These are phyloP conservation scores for Drosophila seguyi DNA, from an alignment of 1,140 invertebrate genomes.

Conservation along the genomic window DNA sequence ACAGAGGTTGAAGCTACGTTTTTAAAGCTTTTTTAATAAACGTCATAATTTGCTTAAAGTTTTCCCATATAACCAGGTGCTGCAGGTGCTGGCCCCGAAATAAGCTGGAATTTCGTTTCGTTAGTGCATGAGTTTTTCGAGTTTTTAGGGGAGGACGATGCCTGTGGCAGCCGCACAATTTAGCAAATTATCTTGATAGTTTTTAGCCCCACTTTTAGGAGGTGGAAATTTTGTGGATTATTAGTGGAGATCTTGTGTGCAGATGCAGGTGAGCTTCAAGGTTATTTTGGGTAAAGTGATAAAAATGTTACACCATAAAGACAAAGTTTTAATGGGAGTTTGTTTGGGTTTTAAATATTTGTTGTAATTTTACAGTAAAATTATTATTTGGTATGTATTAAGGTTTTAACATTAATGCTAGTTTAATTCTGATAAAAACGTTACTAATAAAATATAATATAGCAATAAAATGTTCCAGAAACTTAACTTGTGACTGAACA, in stretches of 20 bases:
- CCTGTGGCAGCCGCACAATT: conserved; percentile 56
- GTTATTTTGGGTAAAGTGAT: neutral
- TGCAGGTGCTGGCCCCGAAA: conserved; percentile 33
- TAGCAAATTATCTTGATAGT: conserved; percentile 71
- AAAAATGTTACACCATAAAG: neutral
- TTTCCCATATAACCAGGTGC: conserved; percentile 59
- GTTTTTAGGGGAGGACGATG: conserved; percentile 8
- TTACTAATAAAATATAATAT: neutral
- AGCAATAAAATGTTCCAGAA: neutral
- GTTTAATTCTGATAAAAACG: neutral
- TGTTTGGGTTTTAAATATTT: neutral
- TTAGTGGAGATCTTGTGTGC: conserved; percentile 39
- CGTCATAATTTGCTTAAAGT: conserved; percentile 81
- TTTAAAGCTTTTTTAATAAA: conserved; percentile 80
- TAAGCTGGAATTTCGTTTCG: conserved; percentile 35
- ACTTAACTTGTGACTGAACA: neutral
- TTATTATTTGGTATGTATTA: neutral
- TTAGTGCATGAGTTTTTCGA: conserved; percentile 3
- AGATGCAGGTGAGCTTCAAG: conserved; percentile 2
- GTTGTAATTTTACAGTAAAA: neutral
- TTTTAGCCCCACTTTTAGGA: conserved; percentile 31
- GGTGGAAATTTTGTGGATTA: conserved; percentile 44
- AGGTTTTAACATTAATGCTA: neutral
- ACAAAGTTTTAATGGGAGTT: conserved; percentile 1
- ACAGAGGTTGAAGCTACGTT: conserved; percentile 1